phyloP scores from a whole-genome alignment of 2,113 vertebrate genomes.

The Nothocercus nigrocapillus region DNA sequence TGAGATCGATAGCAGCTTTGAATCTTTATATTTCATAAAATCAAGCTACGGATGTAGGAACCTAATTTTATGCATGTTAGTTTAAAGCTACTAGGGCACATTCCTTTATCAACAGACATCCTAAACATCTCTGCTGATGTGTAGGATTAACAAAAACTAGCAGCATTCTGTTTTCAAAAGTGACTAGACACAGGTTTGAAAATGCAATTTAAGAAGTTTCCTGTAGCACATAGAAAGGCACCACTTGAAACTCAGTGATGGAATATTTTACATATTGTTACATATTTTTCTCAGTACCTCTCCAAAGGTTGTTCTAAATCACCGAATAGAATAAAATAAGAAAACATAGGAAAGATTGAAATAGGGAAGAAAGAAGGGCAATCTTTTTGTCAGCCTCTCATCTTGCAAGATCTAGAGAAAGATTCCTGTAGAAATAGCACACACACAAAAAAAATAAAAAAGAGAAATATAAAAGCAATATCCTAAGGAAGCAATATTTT shows the following conservation, averaged over 20 bases:
- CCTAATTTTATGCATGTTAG: not conserved
- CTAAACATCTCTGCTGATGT: not conserved
- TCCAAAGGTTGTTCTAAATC: not conserved
- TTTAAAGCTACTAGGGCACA: not conserved
- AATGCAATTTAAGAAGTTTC: not conserved
- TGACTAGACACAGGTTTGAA: not conserved
- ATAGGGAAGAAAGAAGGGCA: not conserved
- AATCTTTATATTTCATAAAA: not conserved
- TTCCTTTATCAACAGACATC: not conserved
- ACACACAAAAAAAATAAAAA: too few relatives aligned
- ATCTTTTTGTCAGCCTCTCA: not conserved
- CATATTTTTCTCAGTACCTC: not conserved
- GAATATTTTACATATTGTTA: not conserved
- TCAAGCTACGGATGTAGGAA: not conserved
- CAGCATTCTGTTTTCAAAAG: not conserved
- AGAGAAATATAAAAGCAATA: not conserved
- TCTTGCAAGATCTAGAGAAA: not conserved
- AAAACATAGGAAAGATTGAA: not conserved
- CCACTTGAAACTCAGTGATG: not conserved
- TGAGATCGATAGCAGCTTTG: not conserved
- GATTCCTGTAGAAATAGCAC: not conserved
- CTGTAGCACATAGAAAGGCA: not conserved
- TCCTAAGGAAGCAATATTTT: not conserved
- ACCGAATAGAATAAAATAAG: not conserved
- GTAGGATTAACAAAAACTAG: not conserved